Evolutionary conservation across 2,797 vertebrate species (phyloP).

Genomic region (Parauchenoglanis ngamensis): DNA sequence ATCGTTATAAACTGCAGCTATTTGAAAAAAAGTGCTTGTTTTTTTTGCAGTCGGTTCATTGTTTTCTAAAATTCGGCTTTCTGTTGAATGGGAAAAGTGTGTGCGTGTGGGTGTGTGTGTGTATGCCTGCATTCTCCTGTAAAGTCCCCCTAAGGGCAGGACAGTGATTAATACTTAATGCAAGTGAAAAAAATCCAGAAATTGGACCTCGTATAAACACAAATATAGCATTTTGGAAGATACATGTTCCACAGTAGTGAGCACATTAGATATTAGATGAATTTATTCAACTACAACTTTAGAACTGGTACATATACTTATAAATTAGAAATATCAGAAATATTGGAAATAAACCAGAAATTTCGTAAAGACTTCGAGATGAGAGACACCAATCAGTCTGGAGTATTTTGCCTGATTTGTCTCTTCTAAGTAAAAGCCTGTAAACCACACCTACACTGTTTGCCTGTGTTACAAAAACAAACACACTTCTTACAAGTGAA

Average conservation of each 20-base stretch:
- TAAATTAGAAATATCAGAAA: background rate
- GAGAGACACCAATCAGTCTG: background rate
- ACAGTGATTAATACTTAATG: constrained; percentile 64
- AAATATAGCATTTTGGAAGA: background rate
- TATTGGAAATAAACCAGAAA: background rate
- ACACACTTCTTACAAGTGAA: background rate
- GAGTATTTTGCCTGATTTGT: background rate
- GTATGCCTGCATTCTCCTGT: background rate
- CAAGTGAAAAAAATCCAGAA: constrained; percentile 62
- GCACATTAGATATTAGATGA: background rate
- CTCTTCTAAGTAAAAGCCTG: background rate
- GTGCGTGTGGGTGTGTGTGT: background rate
- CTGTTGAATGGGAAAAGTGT: background rate
- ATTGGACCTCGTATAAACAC: background rate
- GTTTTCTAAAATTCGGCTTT: background rate
- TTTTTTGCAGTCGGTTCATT: background rate
- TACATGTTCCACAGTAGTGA: background rate
- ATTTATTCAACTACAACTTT: background rate
- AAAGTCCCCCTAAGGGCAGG: constrained; percentile 32
- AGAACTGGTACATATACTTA: background rate
- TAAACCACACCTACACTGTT: constrained; percentile 9
- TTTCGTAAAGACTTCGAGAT: background rate
- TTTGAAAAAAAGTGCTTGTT: background rate
- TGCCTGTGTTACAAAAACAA: constrained; percentile 5
- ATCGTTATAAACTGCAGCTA: background rate